phyloP scores from a whole-genome alignment of 2,797 vertebrate species.

The Urosaurus nigricauda region DNA sequence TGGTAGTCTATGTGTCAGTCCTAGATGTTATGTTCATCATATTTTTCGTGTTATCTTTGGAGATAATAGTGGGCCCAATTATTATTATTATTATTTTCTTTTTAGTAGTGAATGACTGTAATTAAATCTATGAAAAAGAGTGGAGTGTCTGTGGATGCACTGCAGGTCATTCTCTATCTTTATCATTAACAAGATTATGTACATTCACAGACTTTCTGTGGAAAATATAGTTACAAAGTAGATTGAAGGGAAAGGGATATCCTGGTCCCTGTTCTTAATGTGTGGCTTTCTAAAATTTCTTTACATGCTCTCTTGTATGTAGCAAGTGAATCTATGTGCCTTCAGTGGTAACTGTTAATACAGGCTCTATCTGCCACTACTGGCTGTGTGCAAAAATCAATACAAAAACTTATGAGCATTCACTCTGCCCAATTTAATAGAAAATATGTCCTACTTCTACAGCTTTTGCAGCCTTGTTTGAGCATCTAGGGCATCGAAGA shows the following conservation, averaged over 20 bases:
- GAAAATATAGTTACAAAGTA: neutral
- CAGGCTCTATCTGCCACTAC: constrained; percentile 73
- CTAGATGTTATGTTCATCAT: no score
- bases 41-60: no score
- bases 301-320: constrained; percentile 52
- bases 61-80: no score
- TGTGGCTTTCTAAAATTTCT: constrained; percentile 41
- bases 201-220: neutral
- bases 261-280: constrained; percentile 6
- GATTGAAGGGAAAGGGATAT: constrained; percentile 10
- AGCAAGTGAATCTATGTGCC: constrained; percentile 64
- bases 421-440: constrained; percentile 73
- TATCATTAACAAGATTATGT: neutral
- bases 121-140: neutral
- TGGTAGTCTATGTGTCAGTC: no score
- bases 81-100: no score
- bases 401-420: constrained; percentile 75
- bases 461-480: constrained; percentile 71
- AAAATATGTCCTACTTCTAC: constrained; percentile 76
- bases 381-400: constrained; percentile 74
- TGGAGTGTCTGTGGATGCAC: neutral
- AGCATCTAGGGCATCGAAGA: constrained; percentile 74
- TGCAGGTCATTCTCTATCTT: neutral
- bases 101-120: no score
- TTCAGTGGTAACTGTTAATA: constrained; percentile 70